phyloP scores from a whole-genome alignment of 2,888 invertebrate species.

The Meghimatium bilineatum region DNA sequence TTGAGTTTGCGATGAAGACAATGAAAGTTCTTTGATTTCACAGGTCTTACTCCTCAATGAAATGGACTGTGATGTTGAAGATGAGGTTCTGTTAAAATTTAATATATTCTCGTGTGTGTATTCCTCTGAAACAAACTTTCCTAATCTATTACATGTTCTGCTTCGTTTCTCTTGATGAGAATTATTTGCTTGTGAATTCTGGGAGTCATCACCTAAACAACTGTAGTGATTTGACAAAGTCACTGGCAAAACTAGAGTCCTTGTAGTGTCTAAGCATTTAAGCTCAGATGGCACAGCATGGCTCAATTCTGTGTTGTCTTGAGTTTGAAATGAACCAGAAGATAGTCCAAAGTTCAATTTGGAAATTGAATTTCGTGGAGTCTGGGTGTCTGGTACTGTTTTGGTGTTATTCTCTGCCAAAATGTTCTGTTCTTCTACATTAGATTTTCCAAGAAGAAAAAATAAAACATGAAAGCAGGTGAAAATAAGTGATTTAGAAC shows the following conservation, averaged over 20 bases:
- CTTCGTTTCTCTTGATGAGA: neutral
- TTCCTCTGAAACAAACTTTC: neutral
- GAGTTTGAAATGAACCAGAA: neutral
- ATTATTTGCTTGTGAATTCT: neutral
- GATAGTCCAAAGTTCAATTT: neutral
- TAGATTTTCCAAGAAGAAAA: neutral
- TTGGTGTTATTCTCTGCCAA: conserved; percentile 47
- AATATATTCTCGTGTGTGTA: neutral
- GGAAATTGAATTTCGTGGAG: neutral
- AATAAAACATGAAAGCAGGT: neutral
- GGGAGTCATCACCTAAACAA: neutral
- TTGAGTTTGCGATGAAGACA: conserved; percentile 2
- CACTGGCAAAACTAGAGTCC: neutral
- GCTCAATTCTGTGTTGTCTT: neutral
- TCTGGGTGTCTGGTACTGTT: conserved; percentile 23
- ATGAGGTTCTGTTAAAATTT: neutral
- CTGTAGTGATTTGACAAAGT: neutral
- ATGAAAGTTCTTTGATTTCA: neutral
- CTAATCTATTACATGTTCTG: neutral
- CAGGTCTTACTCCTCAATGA: neutral
- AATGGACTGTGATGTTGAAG: neutral
- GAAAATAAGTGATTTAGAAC: neutral
- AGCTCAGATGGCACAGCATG: neutral
- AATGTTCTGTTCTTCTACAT: conserved; percentile 21
- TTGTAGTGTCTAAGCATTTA: conserved; percentile 18